phyloP scores from a whole-genome alignment of 2,888 invertebrate species.

The Cheiracanthium punctorium region DNA sequence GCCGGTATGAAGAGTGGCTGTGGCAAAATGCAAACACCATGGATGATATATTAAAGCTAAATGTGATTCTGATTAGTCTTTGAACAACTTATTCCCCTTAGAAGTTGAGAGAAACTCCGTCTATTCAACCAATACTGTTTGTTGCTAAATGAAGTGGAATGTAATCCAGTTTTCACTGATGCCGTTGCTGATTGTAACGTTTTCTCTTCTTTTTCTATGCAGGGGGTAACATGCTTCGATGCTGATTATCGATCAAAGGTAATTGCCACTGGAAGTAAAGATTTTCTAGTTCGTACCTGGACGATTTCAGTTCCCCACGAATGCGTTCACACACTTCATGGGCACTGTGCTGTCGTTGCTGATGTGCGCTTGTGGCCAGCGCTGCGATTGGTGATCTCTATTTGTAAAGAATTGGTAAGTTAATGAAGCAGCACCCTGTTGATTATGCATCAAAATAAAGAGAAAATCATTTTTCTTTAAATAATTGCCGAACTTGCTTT shows the following conservation, averaged over 20 bases:
- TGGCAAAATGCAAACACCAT: too few species aligned
- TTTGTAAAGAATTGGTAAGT: slow-evolving; percentile 49
- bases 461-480: too few species aligned
- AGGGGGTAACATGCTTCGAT: slow-evolving; percentile 52
- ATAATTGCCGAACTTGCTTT: too few species aligned
- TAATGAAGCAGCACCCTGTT: too few species aligned
- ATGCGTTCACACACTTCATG: background rate
- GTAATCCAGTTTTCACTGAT: background rate
- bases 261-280: slow-evolving; percentile 40
- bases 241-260: background rate
- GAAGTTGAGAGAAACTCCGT: background rate
- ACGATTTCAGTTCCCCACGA: background rate
- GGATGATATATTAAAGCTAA: too few species aligned
- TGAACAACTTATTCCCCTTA: background rate
- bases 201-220: background rate
- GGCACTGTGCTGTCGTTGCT: slow-evolving; percentile 42
- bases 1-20: too few species aligned
- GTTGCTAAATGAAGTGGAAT: background rate
- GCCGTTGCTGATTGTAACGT: too few species aligned
- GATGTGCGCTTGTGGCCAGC: slow-evolving; percentile 18
- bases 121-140: background rate
- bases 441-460: too few species aligned
- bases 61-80: too few species aligned
- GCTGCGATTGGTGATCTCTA: slow-evolving; percentile 1
- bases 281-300: slow-evolving; percentile 37